Evolutionary conservation across 2,888 invertebrate species (phyloP), one percentile per base, ranked within the genome.

Genomic region (Cyrtodaria siliqua): DNA sequence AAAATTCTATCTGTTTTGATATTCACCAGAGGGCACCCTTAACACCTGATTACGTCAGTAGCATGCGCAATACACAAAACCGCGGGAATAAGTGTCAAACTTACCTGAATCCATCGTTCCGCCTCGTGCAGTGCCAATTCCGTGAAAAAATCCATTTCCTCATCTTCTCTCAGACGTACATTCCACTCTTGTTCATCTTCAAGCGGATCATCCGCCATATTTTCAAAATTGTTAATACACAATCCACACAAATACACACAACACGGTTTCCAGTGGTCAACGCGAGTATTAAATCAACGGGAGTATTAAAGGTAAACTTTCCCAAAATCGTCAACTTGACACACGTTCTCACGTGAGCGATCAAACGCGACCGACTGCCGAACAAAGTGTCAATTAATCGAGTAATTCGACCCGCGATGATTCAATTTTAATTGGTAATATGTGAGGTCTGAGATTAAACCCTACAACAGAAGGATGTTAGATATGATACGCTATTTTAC

Each of bases 31-130:
- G n/a, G n/a, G n/a, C n/a, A n/a, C n/a, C n/a, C n/a, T n/a, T n/a
- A n/a, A 23, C 49, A 33, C 29, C n/a, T 0, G 16, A 62, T 70
- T 71, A 52, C 64, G 60, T 71, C 71, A 71, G 33, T 27, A n/a
- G 53, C 23, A 33, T 26, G 20, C n/a, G n/a, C 53, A 56, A 33
- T 63, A 52, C 38, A 53, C 47, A 33, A 74, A 68, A 68, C 62
- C 74, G 74, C 74, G 74, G 68, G 74, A 74, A 74, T 42, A 50
- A 57, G 12, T 63, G 74, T 69, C 73, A 75, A 26, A 44, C 29
- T 9, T 83, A 93, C 93, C 90, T 91, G 89, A 49, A 93, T 91
- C 93, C 93, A 93, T 38, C 92, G 71, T 70, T 93, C 90, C 23
- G 91, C 89, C 80, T 93, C 93, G 52, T 93, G 91, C 47, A 93